Base-by-base conservation (phyloP, 2,888 invertebrate species). In the Leistus spinibarbis region DNA sequence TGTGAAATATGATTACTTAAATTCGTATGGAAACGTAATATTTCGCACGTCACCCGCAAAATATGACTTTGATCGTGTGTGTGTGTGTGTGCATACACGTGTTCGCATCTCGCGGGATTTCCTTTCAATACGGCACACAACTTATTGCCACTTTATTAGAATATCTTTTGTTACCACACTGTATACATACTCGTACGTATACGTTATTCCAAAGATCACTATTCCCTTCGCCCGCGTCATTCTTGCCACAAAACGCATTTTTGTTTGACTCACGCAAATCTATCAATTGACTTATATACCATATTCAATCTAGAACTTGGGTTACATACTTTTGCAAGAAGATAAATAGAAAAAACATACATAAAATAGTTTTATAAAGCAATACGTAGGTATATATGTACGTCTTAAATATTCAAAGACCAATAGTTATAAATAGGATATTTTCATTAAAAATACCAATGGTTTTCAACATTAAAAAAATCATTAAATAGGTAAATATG, bases 31-130 rank as follows among this genome's bases (percentile, higher is more conserved):
- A 82, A 82, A 82, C 80, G 83, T 82, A 84, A 84, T 84, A 83
- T 84, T 82, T 84, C 83, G 82, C 80, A 81, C 81, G 84, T 84
- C 84, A 82, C 80, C 80, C 79, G 78, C 82, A 80, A 83, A 83
- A 84, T 83, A 83, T 83, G 83, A 83, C 83, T 83, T 83, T 83
- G 83, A 83, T 83, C 83, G 83, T 80, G n/a, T n/a, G n/a, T n/a
- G n/a, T n/a, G n/a, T n/a, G n/a, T n/a, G n/a, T n/a, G n/a, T n/a
- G n/a, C n/a, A n/a, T n/a, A 79, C 78, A 80, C 76, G 79, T 80
- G 80, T 82, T 54, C n/a, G 17, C n/a, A n/a, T 23, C 67, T 67
- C 54, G 54, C 17, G 67, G 67, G 67, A 67, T 67, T 71, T 64
- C 19, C 60, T 60, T 60, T 60, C 60, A 60, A 60, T 60, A 60